phyloP scores from a whole-genome alignment of 2,888 invertebrate species.

The Stegana nigrithorax region DNA sequence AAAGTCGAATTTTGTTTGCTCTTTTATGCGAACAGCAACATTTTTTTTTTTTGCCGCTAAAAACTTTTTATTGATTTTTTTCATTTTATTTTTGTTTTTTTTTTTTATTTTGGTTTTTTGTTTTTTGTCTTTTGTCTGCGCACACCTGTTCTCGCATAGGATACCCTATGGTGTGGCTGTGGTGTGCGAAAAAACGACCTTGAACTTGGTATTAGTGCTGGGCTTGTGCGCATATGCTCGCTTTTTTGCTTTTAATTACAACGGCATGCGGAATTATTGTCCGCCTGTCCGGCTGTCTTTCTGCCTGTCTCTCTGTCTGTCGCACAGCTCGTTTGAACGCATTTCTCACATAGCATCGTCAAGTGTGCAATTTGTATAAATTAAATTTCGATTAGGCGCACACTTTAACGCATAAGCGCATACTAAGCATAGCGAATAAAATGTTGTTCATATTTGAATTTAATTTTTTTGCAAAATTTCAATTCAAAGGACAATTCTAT shows the following conservation, averaged over 20 bases:
- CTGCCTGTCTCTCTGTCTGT: no score
- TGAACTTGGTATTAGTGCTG: constrained; percentile 10
- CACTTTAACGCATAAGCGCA: no score
- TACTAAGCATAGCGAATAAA: no score
- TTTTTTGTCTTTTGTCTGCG: neutral
- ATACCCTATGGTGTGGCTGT: neutral
- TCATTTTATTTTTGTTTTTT: neutral
- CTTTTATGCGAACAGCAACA: no score
- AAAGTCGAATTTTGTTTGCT: neutral
- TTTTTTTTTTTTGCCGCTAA: neutral
- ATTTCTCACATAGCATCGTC: constrained; percentile 48
- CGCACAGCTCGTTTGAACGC: constrained; percentile 29
- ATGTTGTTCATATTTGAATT: no score
- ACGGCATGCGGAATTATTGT: constrained; percentile 16
- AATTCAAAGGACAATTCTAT: no score
- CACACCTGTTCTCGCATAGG: constrained; percentile 7
- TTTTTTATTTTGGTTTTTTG: neutral
- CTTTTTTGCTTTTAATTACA: constrained; percentile 2
- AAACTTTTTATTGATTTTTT: neutral
- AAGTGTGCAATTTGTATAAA: constrained; percentile 59
- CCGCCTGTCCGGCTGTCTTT: no score
- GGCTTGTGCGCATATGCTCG: neutral
- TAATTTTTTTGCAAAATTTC: no score
- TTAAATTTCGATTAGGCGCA: constrained; percentile 39
- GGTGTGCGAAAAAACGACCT: constrained; percentile 3